Conservation (phyloP, 1,140 invertebrate species). For the Notospermus geniculatus region DNA sequence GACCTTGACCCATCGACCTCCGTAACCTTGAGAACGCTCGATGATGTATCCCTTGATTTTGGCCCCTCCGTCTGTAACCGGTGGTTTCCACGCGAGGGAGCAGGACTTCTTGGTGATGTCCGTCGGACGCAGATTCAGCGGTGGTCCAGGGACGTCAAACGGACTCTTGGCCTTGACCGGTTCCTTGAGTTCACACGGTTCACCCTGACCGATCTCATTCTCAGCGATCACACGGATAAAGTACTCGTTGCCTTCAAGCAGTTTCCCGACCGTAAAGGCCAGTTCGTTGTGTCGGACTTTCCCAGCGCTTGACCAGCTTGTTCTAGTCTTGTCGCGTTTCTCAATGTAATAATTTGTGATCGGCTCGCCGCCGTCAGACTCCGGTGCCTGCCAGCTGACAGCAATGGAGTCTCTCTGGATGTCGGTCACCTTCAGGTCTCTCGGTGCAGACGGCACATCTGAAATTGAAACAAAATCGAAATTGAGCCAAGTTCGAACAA, state of each 20-base stretch:
- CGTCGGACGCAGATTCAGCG: slow-evolving; percentile 84
- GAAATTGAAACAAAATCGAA: too few relatives aligned
- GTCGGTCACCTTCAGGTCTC: slow-evolving; percentile 33
- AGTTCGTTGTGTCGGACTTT: slow-evolving; percentile 31
- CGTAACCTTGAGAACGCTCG: slow-evolving; percentile 87
- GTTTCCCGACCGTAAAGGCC: slow-evolving; percentile 81
- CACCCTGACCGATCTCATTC: slow-evolving; percentile 90
- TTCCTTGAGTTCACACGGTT: slow-evolving; percentile 84
- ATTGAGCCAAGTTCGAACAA: too few relatives aligned
- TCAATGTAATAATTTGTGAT: slow-evolving; percentile 51
- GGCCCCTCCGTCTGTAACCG: slow-evolving; percentile 84
- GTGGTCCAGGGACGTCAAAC: slow-evolving; percentile 81
- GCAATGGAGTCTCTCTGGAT: slow-evolving; percentile 55
- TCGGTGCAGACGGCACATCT: slow-evolving; percentile 44
- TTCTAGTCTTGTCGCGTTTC: slow-evolving; percentile 62
- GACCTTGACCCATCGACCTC: slow-evolving; percentile 80
- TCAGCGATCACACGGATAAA: slow-evolving; percentile 93
- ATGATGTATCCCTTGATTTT: slow-evolving; percentile 89
- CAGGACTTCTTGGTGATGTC: slow-evolving; percentile 93
- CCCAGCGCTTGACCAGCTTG: slow-evolving; percentile 83
- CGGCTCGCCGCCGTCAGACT: slow-evolving; percentile 47
- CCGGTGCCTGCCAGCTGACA: slow-evolving; percentile 49
- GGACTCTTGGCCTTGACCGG: slow-evolving; percentile 59
- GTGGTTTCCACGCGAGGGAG: slow-evolving; percentile 81
- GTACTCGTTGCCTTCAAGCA: slow-evolving; percentile 92